A percentile compares a stretch with the other conserved stretches of the same genome.
phyloP scores from a whole-genome alignment of 2,797 vertebrate species.

The Xiphophorus birchmanni region DNA sequence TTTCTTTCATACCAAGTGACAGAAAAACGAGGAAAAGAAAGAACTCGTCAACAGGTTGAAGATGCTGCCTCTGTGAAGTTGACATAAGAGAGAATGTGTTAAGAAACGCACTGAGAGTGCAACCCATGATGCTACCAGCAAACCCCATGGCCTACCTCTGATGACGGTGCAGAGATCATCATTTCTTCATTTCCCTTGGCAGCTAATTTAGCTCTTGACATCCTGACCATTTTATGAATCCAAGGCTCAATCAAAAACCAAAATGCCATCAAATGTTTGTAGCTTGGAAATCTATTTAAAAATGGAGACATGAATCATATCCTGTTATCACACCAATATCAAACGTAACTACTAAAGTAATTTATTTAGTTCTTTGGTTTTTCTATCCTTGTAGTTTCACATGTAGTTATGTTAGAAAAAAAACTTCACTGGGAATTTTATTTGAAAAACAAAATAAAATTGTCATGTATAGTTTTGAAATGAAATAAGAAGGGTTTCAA shows the following conservation, averaged over 20 bases:
- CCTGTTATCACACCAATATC: not conserved
- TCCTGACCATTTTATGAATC: not conserved
- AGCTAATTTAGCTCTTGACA: not conserved
- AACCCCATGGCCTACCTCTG: not conserved
- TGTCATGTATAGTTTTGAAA: not conserved
- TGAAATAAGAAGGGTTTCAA: not conserved
- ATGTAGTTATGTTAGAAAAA: not conserved
- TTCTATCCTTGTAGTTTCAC: not conserved
- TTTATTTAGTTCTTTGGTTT: not conserved
- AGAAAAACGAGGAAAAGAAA: not conserved
- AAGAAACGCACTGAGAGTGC: not conserved
- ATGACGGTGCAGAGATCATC: not conserved
- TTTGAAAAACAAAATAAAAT: not conserved
- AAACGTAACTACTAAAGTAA: not conserved
- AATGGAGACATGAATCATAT: not conserved
- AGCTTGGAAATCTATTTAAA: conserved; percentile 7
- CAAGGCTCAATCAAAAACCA: conserved; percentile 8
- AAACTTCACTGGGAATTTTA: not conserved
- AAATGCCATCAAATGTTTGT: conserved; percentile 1
- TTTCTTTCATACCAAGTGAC: conserved; percentile 1
- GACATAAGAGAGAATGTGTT: not conserved
- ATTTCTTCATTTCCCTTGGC: not conserved
- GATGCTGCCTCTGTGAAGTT: conserved; percentile 2
- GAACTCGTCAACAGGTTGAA: not conserved
- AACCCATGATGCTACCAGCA: not conserved